Conservation (phyloP, 1,140 invertebrate genomes). For the Panagrolaimus sp. region DNA sequence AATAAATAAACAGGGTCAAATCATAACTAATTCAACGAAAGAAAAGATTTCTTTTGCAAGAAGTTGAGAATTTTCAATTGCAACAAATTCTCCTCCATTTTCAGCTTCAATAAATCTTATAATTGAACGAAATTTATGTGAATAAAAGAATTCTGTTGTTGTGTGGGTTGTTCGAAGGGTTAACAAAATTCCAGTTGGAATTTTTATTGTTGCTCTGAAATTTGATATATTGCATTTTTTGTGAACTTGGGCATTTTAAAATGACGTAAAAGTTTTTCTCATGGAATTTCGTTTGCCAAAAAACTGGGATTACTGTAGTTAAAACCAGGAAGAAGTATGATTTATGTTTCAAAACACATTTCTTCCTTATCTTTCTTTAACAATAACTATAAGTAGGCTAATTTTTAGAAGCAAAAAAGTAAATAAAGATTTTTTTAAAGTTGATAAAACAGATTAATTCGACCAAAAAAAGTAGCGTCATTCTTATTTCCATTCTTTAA, state of each 20-base stretch:
- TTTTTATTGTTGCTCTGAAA: not conserved
- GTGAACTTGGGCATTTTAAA: too few species aligned
- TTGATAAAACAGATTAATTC: too few species aligned
- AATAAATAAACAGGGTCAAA: too few species aligned
- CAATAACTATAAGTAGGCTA: too few species aligned
- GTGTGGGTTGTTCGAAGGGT: slow-evolving; percentile 1
- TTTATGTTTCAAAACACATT: too few species aligned
- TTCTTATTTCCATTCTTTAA: slow-evolving; percentile 24
- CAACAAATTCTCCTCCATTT: slow-evolving; percentile 7
- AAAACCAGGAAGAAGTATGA: too few species aligned
- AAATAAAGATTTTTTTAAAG: slow-evolving; percentile 3
- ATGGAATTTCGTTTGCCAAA: too few species aligned
- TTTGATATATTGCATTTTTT: too few species aligned
- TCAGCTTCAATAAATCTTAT: not conserved
- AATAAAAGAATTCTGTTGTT: not conserved
- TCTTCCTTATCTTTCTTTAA: too few species aligned
- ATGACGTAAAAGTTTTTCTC: too few species aligned
- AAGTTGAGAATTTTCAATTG: slow-evolving; percentile 5
- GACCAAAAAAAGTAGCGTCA: slow-evolving; percentile 2
- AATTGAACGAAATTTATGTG: slow-evolving; percentile 2
- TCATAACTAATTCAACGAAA: slow-evolving; percentile 15
- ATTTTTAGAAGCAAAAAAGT: too few species aligned
- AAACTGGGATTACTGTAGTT: too few species aligned
- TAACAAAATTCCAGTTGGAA: not conserved
- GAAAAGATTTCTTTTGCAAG: not conserved